Percentiles rank a stretch among this genome's conserved stretches.
Evolutionary conservation across 2,888 invertebrate genomes (phyloP).

Genomic region (Catocala nupta): DNA sequence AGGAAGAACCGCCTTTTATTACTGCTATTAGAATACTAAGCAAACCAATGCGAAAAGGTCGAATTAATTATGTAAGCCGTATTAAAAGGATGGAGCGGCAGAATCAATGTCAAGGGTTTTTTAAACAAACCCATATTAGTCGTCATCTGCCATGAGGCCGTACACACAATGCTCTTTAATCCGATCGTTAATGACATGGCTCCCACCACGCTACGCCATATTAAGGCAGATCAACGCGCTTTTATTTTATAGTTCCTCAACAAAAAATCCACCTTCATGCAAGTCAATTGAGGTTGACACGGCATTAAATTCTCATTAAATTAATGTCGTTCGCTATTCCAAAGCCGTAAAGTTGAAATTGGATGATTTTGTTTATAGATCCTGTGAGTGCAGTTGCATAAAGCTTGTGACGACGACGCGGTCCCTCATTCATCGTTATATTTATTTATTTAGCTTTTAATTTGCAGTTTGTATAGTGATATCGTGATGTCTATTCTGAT

Average conservation of each 20-base stretch:
- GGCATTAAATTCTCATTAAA: slow-evolving; percentile 48
- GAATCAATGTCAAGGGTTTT: slow-evolving; percentile 55
- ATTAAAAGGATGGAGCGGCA: slow-evolving; percentile 44
- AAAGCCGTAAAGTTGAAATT: slow-evolving; percentile 39
- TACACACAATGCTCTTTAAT: slow-evolving; percentile 50
- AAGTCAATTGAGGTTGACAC: slow-evolving; percentile 64
- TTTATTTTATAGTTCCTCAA: slow-evolving; percentile 58
- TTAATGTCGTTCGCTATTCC: slow-evolving; percentile 35
- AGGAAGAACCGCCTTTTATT: slow-evolving; percentile 11
- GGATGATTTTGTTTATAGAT: slow-evolving; percentile 35
- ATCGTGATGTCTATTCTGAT: background rate
- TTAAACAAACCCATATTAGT: slow-evolving; percentile 53
- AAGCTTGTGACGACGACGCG: slow-evolving; percentile 9
- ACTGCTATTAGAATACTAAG: slow-evolving; percentile 31
- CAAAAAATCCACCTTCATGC: slow-evolving; percentile 62
- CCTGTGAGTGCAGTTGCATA: slow-evolving; percentile 17
- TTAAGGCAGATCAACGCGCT: slow-evolving; percentile 56
- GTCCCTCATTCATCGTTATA: slow-evolving; percentile 12
- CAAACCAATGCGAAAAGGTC: slow-evolving; percentile 34
- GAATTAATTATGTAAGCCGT: slow-evolving; percentile 48
- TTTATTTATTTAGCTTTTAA: slow-evolving; percentile 10
- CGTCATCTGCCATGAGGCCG: slow-evolving; percentile 18
- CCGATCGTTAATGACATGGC: slow-evolving; percentile 63
- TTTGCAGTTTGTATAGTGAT: slow-evolving; percentile 5
- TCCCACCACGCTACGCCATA: slow-evolving; percentile 59